phyloP scores from a whole-genome alignment of 1,140 invertebrate species.

The Oscheius sp. region DNA sequence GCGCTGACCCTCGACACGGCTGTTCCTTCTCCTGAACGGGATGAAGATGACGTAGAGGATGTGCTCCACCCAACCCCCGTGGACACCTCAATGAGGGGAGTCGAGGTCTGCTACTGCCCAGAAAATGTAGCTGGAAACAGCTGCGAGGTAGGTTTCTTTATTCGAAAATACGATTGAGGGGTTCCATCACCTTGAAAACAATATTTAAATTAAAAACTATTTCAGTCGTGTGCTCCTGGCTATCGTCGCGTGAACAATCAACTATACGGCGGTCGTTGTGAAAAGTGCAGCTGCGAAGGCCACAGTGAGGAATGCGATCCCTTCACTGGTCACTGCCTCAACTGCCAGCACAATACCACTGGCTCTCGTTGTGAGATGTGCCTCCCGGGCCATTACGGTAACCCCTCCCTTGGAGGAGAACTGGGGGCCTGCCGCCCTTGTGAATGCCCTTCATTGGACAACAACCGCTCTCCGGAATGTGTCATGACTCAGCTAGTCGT shows the following conservation, averaged over 20 bases:
- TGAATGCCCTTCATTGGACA: conserved; percentile 72
- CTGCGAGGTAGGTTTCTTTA: no score
- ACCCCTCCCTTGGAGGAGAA: conserved; percentile 69
- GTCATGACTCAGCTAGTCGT: conserved; percentile 66
- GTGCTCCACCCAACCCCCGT: background rate
- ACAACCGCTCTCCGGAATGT: conserved; percentile 55
- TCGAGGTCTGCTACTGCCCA: conserved; percentile 52
- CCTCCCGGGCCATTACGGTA: conserved; percentile 72
- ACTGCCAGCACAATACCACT: conserved; percentile 77
- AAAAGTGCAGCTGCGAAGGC: conserved; percentile 82
- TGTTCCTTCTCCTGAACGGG: conserved; percentile 21
- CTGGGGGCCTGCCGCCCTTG: conserved; percentile 73
- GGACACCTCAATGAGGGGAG: conserved; percentile 37
- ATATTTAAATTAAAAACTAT: background rate
- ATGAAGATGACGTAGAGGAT: background rate
- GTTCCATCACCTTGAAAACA: background rate
- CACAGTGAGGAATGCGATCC: conserved; percentile 80
- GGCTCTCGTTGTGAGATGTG: conserved; percentile 81
- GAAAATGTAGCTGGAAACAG: conserved; percentile 54
- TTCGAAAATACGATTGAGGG: background rate
- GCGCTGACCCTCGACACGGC: conserved; percentile 47
- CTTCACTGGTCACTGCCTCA: conserved; percentile 73
- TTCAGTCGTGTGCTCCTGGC: conserved; percentile 73
- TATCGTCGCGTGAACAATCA: conserved; percentile 73
- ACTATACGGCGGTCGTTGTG: conserved; percentile 70